Conservation (phyloP, 1,140 invertebrate genomes). For the Hycleus cichorii region DNA sequence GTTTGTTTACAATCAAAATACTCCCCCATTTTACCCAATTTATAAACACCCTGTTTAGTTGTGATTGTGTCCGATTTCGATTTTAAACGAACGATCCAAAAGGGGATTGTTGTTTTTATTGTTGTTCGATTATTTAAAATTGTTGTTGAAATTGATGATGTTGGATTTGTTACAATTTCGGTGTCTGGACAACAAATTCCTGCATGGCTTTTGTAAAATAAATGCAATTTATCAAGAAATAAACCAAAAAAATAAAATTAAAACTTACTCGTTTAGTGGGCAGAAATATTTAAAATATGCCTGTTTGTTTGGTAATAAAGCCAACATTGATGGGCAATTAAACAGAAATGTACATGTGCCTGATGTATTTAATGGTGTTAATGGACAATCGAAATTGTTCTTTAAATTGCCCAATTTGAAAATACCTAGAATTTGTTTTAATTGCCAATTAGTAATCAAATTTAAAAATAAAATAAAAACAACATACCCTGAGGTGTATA, state of each 20-base stretch:
- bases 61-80: no score
- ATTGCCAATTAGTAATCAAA: background rate
- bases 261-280: conserved; percentile 6
- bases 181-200: no score
- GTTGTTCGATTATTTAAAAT: no score
- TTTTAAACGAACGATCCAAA: no score
- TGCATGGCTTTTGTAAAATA: no score
- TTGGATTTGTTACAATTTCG: no score
- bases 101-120: no score
- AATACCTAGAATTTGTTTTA: background rate
- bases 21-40: no score
- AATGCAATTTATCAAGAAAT: no score
- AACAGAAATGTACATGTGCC: background rate
- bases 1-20: no score
- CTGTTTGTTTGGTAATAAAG: background rate
- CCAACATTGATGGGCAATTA: conserved; percentile 1
- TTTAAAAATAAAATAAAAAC: background rate
- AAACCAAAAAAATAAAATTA: background rate
- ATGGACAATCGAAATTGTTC: background rate
- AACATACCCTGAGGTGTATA: background rate
- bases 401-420: conserved; percentile 2
- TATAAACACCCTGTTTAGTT: no score
- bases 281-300: conserved; percentile 2
- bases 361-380: conserved; percentile 2
- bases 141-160: no score